These are phyloP conservation scores for Poliocrania exsul DNA, from an alignment of 2,797 vertebrate genomes.

Conservation along the genomic window DNA sequence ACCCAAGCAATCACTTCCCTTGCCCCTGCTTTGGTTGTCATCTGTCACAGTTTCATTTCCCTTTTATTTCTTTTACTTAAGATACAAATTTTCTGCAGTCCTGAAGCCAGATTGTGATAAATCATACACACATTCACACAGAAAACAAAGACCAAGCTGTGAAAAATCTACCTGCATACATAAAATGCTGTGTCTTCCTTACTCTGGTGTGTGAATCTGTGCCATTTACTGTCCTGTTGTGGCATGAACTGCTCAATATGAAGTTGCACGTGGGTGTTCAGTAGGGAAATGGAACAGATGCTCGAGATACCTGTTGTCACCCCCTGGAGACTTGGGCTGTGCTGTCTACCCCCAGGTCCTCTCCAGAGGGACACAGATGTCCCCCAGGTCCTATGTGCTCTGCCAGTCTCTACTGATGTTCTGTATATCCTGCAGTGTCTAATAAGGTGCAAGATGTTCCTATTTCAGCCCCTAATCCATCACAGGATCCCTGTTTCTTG, in stretches of 20 bases:
- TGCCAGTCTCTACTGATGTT: neutral
- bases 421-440: neutral
- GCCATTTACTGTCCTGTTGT: neutral
- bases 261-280: neutral
- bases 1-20: constrained; percentile 2
- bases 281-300: accelerated
- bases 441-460: neutral
- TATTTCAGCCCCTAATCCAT: neutral
- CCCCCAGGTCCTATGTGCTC: neutral
- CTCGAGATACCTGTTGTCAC: accelerated
- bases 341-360: neutral
- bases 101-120: neutral
- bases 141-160: neutral
- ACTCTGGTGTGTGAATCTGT: neutral
- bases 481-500: neutral
- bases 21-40: neutral
- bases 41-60: neutral
- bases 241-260: accelerated
- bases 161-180: neutral
- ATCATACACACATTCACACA: neutral
- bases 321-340: neutral
- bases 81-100: neutral
- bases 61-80: neutral
- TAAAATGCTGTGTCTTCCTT: neutral
- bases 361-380: neutral